phyloP scores from a whole-genome alignment of 2,888 invertebrate species.

The Caenorhabditis angaria region DNA sequence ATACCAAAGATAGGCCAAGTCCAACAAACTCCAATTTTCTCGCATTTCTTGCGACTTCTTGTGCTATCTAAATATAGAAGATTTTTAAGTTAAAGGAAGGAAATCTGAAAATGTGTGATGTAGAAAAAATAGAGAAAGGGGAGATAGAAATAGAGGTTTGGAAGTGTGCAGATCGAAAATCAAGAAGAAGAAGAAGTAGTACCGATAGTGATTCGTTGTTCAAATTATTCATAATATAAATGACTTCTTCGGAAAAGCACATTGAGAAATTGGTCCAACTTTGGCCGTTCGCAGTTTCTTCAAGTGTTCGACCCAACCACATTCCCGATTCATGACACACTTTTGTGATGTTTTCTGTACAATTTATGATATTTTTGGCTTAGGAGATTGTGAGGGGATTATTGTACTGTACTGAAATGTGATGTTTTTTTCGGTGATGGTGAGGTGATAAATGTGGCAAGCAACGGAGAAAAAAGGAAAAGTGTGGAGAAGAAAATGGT shows the following conservation, averaged over 20 bases:
- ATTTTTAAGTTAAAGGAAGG: neutral
- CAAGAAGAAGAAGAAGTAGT: too few species aligned
- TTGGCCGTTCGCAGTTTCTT: conserved; percentile 50
- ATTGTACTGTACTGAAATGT: too few species aligned
- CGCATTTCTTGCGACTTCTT: conserved; percentile 84
- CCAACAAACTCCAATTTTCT: conserved; percentile 84
- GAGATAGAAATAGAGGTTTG: conserved; percentile 7
- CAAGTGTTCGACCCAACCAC: conserved; percentile 63
- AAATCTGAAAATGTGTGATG: neutral
- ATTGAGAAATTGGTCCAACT: conserved; percentile 72
- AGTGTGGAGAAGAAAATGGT: conserved; percentile 6
- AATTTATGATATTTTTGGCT: too few species aligned
- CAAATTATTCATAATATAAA: conserved; percentile 68
- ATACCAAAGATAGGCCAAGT: conserved; percentile 82
- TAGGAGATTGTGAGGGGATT: too few species aligned
- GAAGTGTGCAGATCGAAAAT: too few species aligned
- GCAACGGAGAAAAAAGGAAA: conserved; percentile 11
- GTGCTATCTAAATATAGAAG: conserved; percentile 78
- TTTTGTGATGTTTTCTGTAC: conserved; percentile 66
- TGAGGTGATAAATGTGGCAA: conserved; percentile 18
- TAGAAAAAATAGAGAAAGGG: neutral
- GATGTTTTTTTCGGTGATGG: neutral
- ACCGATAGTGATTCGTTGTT: conserved; percentile 69
- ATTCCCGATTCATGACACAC: conserved; percentile 65
- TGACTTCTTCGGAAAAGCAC: conserved; percentile 69